These are phyloP conservation scores for Bradypodion pumilum DNA, from an alignment of 2,797 vertebrate species.

Conservation along the genomic window DNA sequence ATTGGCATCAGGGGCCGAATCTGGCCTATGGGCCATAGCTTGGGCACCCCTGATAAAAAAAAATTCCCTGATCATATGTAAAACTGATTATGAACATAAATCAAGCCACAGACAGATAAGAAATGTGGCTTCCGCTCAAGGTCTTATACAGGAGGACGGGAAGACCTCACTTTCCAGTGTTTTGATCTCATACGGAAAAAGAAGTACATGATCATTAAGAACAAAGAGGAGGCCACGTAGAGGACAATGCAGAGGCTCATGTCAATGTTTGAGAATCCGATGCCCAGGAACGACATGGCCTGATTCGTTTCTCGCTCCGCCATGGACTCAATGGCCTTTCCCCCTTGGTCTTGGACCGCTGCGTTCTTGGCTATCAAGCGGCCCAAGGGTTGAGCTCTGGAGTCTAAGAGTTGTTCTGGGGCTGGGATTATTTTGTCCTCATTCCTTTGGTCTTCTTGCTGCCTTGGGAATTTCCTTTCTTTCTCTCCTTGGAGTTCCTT, in stretches of 20 bases:
- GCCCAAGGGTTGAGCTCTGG: not conserved
- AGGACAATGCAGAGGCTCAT: constrained; percentile 94
- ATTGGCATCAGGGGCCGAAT: too few species aligned
- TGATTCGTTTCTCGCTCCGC: constrained; percentile 52
- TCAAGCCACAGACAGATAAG: not conserved
- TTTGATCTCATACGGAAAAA: constrained; percentile 89
- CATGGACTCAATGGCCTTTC: rapidly evolving
- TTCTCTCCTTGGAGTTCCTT: constrained; percentile 7
- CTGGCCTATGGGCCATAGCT: too few species aligned
- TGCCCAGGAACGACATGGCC: constrained; percentile 77
- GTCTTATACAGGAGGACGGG: constrained; percentile 78
- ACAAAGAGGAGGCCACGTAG: constrained; percentile 87
- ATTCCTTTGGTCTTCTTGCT: constrained; percentile 13
- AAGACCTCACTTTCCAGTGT: constrained; percentile 81
- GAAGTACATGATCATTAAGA: constrained; percentile 93
- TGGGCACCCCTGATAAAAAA: too few species aligned
- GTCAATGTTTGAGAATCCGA: constrained; percentile 92
- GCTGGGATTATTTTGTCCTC: constrained; percentile 11
- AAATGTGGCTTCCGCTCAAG: rapidly evolving
- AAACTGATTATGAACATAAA: constrained; percentile 43
- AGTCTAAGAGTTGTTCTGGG: rapidly evolving
- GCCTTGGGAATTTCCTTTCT: not conserved
- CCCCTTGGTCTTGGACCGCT: constrained; percentile 24
- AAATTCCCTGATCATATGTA: constrained; percentile 69
- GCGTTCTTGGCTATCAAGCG: not conserved